A percentile compares a stretch with the other conserved stretches of the same genome.
Conservation (phyloP, 64 coral and sea anemone genomes). For the Pachyseris speciosa region DNA sequence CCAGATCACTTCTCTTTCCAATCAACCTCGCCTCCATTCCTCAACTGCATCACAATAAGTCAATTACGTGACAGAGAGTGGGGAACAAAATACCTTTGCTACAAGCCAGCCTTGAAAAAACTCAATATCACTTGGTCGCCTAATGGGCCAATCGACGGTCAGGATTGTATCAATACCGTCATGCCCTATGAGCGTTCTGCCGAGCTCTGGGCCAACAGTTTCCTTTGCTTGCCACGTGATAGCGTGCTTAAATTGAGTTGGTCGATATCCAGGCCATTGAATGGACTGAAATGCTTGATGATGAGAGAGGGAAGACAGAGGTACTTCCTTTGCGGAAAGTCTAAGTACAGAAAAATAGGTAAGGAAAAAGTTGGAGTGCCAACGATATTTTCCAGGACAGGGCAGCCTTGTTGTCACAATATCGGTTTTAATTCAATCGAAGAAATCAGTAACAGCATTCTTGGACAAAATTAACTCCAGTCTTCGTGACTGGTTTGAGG, state of each 20-base stretch:
- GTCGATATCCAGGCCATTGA: background rate
- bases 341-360: constrained; percentile 26
- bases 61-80: constrained; percentile 7
- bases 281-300: background rate
- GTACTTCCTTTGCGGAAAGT: constrained; percentile 5
- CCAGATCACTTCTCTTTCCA: constrained; percentile 15
- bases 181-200: constrained; percentile 10
- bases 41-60: background rate
- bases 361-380: background rate
- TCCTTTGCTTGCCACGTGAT: background rate
- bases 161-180: constrained; percentile 5
- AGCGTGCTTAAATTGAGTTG: constrained; percentile 6
- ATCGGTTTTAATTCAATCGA: too few relatives aligned
- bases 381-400: background rate
- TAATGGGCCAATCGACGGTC: background rate
- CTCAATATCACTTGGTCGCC: background rate
- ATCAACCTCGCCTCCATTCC: background rate
- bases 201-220: constrained; percentile 1
- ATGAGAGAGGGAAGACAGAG: background rate
- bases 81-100: constrained; percentile 5
- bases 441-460: too few relatives aligned
- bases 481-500: too few relatives aligned
- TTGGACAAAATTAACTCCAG: too few relatives aligned
- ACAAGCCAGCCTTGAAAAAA: constrained; percentile 3
- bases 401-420: too few relatives aligned